phyloP scores from a whole-genome alignment of 30 jellyfish, hydroid and myxozoan genomes.

The Cassiopea xamachana region DNA sequence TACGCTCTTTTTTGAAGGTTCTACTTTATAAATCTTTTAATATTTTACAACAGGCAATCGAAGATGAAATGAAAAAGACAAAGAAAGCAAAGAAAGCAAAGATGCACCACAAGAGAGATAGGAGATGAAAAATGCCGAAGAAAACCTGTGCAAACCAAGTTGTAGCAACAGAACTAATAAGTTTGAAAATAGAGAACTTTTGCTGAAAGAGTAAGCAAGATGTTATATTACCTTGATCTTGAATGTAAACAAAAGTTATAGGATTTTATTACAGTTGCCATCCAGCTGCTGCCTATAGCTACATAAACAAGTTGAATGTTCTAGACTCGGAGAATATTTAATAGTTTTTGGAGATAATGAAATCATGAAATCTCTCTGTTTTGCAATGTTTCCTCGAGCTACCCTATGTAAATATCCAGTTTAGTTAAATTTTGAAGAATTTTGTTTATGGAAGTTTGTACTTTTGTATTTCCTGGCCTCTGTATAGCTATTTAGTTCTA shows the following conservation, averaged over 20 bases:
- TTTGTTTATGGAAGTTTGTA: no score
- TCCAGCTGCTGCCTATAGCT: constrained; percentile 5
- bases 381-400: no score
- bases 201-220: background rate
- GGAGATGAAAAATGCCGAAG: background rate
- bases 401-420: no score
- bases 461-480: no score
- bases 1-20: no score
- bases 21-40: background rate
- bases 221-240: background rate
- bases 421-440: no score
- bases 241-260: no score
- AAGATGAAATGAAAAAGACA: background rate
- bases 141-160: no score
- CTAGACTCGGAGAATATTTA: background rate
- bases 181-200: background rate
- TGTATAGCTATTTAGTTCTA: no score
- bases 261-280: background rate
- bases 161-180: background rate
- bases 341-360: no score
- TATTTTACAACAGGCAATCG: background rate
- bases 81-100: background rate
- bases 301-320: background rate
- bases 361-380: no score
- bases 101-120: background rate